Evolutionary conservation across 1,140 invertebrate genomes (phyloP).

Genomic region (Drosophila pruinosa): DNA sequence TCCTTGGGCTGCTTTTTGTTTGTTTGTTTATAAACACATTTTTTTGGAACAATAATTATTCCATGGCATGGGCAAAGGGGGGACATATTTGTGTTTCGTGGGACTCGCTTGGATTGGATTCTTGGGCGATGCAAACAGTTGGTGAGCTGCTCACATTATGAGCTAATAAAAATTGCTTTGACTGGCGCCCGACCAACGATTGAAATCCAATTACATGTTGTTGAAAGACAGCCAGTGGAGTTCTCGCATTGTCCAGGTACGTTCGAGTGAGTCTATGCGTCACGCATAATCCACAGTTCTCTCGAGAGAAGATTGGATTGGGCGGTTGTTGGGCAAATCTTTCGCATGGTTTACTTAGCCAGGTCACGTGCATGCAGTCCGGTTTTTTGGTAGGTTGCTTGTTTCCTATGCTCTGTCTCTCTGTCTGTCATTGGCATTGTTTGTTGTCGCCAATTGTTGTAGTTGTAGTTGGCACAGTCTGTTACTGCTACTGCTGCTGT

Average conservation of each 20-base stretch:
- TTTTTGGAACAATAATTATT: conserved; percentile 44
- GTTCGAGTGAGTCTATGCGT: conserved; percentile 10
- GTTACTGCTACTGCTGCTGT: conserved; percentile 1
- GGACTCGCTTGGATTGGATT: conserved; percentile 9
- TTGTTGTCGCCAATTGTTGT: conserved; percentile 27
- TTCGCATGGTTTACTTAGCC: conserved; percentile 26
- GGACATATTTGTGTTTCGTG: conserved; percentile 16
- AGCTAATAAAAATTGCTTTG: conserved; percentile 58
- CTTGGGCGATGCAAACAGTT: conserved; percentile 4
- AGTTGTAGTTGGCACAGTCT: background rate
- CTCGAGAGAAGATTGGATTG: background rate
- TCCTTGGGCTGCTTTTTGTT: background rate
- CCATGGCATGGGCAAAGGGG: background rate
- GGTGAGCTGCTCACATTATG: background rate
- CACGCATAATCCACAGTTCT: conserved; percentile 29
- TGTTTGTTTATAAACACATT: conserved; percentile 51
- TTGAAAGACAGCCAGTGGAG: conserved; percentile 1
- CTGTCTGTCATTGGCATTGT: conserved; percentile 19
- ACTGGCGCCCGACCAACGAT: conserved; percentile 34
- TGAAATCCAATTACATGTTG: conserved; percentile 58
- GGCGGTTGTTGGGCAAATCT: background rate
- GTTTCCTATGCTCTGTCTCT: background rate
- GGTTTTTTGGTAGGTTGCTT: background rate
- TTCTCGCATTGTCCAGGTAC: conserved; percentile 12
- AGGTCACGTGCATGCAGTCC: conserved; percentile 53